Evolutionary conservation across 2,797 vertebrate genomes (phyloP), one percentile per base, ranked within the genome.

Genomic region (Garrulus glandarius): DNA sequence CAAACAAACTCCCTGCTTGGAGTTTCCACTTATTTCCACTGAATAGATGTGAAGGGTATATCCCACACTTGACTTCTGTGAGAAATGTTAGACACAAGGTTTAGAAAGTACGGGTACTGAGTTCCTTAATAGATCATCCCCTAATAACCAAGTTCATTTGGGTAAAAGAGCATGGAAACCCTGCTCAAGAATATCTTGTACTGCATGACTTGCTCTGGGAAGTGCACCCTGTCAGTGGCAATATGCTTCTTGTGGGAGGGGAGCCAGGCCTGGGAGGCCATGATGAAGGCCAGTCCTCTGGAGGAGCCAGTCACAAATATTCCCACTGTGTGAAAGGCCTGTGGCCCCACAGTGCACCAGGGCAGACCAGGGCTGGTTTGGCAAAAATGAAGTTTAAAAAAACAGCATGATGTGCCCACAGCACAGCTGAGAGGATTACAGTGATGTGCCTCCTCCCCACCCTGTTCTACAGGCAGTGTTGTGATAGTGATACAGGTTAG

Each of bases 231-330:
- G 37, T 36, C 23, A 29, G 56, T 34, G 53, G 19, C 27, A n/a
- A 13, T 30, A 41, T 0, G 0, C 15, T 59, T 76, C 72, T 36
- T 52, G 34, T 52, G 37, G 53, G 60, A 79, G 15, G 19, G 30
- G 9, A 87, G 22, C 39, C 37, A 65, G 57, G 18, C 24, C 50
- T 61, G 22, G 22, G 53, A 56, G 21, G 39, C 60, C 46, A 11
- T 0, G 1, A 11, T 46, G 10, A 43, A n/a, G 6, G n/a, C 18
- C 2, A 2, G 11, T 36, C 8, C 23, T 43, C 47, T 47, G 59
- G 29, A 69, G 68, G 30, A 87, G 10, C 50, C 69, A 63, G 24
- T 87, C 61, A n/a, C 55, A 65, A 32, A 46, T 67, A 39, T 16
- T 64, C 41, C 70, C 11, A 4, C 11, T 69, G 24, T 47, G 49